Evolutionary conservation across 1,140 invertebrate genomes (phyloP), one percentile per base, ranked within the genome.

Genomic region (Cherax destructor): DNA sequence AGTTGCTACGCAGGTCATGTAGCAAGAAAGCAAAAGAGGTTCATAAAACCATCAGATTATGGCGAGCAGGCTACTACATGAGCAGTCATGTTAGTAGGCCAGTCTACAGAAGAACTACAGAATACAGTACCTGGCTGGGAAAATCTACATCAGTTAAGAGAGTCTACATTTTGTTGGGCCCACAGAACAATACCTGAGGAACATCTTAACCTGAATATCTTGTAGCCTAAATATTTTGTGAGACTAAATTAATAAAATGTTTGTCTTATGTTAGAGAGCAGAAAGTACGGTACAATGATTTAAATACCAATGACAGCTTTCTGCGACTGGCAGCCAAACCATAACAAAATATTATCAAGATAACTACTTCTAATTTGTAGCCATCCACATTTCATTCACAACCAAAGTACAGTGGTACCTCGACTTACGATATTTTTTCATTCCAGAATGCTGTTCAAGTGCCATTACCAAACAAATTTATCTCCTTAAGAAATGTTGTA

Each of bases 1-100:
- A 85, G 49, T 74, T 85, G 69, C 83, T 85, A 85, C 41, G 74
- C 21, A 49, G 83, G 83, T 30, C 83, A 72, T n/a, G 24, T 72
- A 61, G 65, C 74, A 21, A 85, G 83, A 85, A 85, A 85, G 83
- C 83, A n/a, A 85, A 50, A 41, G 18, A 72, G 59, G 30, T 56
- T 59, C 59, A 85, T 76, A 74, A 21, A 85, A 85, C 83, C 41
- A 85, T 18, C 69, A 69, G 50, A 56, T 52, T 81, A 52, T 24
- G 50, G n/a, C 50, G 47, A 56, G 49, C 61, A 85, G 41, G 47
- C 24, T 81, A 24, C 79, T 81, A 81, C 79, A 56, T 50, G 56
- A 81, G 50, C 50, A n/a, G 79, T 47, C 69, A 9, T 81, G 10
- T 56, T 81, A 56, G 56, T 56, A 81, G 79, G 56, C 56, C 50